phyloP scores from a whole-genome alignment of 2,113 vertebrate species.

The Pitta sordida region DNA sequence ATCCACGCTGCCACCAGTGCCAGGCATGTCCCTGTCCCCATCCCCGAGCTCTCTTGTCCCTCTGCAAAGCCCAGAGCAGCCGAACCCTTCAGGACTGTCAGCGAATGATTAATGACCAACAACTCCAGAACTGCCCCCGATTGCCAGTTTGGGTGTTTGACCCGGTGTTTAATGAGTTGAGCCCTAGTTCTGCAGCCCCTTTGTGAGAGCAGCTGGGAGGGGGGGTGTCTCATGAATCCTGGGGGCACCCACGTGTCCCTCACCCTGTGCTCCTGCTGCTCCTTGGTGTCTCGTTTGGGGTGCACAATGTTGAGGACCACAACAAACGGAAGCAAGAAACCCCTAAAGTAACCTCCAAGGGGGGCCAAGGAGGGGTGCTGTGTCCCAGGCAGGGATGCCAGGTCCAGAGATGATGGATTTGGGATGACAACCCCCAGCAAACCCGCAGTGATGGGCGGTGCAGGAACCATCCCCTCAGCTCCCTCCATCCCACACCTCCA shows the following conservation, averaged over 20 bases:
- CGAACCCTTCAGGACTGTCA: constrained; percentile 21
- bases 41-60: not conserved
- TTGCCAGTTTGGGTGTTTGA: not conserved
- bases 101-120: constrained; percentile 41
- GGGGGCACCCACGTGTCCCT: fast-evolving
- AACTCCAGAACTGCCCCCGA: not conserved
- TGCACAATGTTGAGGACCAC: fast-evolving
- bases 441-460: not conserved
- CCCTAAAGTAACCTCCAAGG: not conserved
- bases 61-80: not conserved
- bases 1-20: fast-evolving
- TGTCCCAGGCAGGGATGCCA: not conserved
- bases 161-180: not conserved
- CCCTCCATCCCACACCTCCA: not conserved
- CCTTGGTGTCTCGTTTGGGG: not conserved
- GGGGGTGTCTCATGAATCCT: not conserved
- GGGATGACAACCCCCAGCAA: not conserved
- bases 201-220: not conserved
- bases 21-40: not conserved
- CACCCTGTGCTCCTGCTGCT: fast-evolving
- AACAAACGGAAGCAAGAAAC: no score
- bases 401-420: not conserved
- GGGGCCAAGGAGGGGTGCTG: not conserved
- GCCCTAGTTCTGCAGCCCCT: not conserved
- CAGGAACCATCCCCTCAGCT: not conserved